These are phyloP conservation scores for Platichthys stellatus DNA, from an alignment of 2,113 vertebrate species.

Conservation along the genomic window DNA sequence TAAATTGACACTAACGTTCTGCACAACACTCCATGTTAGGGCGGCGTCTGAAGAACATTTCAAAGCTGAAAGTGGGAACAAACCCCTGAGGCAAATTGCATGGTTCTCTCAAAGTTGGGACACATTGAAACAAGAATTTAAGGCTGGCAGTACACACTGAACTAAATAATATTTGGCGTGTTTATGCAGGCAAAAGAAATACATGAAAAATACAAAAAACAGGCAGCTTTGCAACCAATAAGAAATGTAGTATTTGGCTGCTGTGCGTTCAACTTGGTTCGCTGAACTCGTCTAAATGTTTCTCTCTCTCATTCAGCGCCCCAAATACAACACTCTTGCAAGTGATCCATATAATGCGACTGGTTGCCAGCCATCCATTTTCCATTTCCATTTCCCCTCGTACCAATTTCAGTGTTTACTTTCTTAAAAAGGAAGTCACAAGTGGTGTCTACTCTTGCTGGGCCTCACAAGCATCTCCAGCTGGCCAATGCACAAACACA, in stretches of 20 bases:
- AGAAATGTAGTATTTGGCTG: conserved; percentile 44
- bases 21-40: neutral
- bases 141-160: conserved; percentile 4
- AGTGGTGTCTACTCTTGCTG: neutral
- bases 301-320: neutral
- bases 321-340: conserved; percentile 16
- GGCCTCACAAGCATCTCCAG: neutral
- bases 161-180: conserved; percentile 27
- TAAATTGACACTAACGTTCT: conserved; percentile 20
- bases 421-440: neutral
- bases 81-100: neutral
- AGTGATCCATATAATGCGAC: neutral
- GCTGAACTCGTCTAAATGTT: conserved; percentile 24
- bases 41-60: neutral
- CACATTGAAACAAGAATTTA: conserved; percentile 25
- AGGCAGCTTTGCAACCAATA: neutral
- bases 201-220: neutral
- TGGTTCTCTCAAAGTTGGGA: conserved; percentile 6
- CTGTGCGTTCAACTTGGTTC: neutral
- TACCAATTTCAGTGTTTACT: conserved; percentile 9
- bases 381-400: neutral
- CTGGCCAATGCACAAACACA: conserved; percentile 11
- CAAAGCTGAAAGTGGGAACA: conserved; percentile 10
- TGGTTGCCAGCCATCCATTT: neutral
- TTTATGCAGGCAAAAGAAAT: conserved; percentile 30